Conservation (phyloP, 2,113 vertebrate genomes). For the Mandrillus leucophaeus region DNA sequence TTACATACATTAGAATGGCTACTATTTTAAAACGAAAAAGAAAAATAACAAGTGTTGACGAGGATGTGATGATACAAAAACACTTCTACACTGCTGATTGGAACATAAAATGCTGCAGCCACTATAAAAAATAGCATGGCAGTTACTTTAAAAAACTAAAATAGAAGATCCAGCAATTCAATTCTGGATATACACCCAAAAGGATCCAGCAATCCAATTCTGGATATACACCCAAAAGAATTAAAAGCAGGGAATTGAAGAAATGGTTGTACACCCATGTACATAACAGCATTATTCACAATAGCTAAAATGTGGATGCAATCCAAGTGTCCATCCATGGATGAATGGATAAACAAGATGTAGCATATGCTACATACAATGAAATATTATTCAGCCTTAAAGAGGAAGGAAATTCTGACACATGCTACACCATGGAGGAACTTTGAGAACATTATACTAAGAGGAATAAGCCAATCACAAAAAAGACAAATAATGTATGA, state of each 20-base stretch:
- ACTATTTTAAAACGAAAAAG: neutral
- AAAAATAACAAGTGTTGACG: neutral
- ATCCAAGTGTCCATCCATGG: neutral
- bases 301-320: neutral
- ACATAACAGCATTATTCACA: neutral
- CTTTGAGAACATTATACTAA: neutral
- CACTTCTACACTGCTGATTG: neutral
- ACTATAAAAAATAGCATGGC: neutral
- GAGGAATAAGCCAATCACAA: neutral
- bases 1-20: neutral
- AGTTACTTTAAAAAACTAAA: neutral
- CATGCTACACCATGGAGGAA: neutral
- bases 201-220: too few species aligned
- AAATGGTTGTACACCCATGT: neutral
- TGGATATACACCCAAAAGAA: neutral
- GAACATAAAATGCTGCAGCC: neutral
- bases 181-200: too few species aligned
- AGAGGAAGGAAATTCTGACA: neutral
- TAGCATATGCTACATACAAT: neutral
- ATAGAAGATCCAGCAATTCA: neutral
- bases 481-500: neutral
- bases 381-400: neutral
- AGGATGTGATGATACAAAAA: neutral
- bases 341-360: neutral
- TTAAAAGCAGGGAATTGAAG: neutral